phyloP scores from a whole-genome alignment of 2,113 vertebrate species.

The Misgurnus anguillicaudatus region DNA sequence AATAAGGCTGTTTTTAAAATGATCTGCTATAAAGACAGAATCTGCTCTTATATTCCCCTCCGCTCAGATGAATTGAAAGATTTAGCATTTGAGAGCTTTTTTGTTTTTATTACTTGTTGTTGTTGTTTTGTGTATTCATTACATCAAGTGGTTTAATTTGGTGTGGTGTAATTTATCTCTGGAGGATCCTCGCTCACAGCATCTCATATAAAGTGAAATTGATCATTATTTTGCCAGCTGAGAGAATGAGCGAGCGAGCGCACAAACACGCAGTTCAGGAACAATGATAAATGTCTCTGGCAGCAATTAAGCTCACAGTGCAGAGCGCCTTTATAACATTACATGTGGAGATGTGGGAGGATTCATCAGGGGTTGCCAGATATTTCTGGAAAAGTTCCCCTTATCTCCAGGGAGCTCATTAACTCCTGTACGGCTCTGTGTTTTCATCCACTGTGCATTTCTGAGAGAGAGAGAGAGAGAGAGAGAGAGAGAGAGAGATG shows the following conservation, averaged over 20 bases:
- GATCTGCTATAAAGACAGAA: neutral
- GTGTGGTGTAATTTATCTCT: slow-evolving; percentile 43
- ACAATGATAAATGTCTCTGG: slow-evolving; percentile 66
- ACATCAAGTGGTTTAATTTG: slow-evolving; percentile 50
- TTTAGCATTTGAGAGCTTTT: slow-evolving; percentile 22
- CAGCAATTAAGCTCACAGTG: slow-evolving; percentile 68
- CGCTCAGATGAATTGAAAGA: slow-evolving; percentile 25
- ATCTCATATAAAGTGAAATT: slow-evolving; percentile 60
- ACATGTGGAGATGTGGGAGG: slow-evolving; percentile 66
- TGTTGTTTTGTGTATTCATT: slow-evolving; percentile 48
- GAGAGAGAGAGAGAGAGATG: slow-evolving; percentile 64
- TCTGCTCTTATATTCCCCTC: neutral
- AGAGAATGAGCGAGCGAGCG: slow-evolving; percentile 49
- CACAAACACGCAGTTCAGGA: slow-evolving; percentile 44
- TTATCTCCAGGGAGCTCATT: slow-evolving; percentile 76
- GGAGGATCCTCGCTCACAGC: slow-evolving; percentile 46
- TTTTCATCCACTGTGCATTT: slow-evolving; percentile 75
- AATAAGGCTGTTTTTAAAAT: neutral
- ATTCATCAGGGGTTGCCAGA: slow-evolving; percentile 67
- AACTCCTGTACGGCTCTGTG: slow-evolving; percentile 69
- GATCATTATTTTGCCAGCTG: slow-evolving; percentile 63
- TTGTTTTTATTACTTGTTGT: slow-evolving; percentile 45
- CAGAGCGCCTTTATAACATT: slow-evolving; percentile 68
- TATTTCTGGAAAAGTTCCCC: slow-evolving; percentile 67
- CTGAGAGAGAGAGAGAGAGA: slow-evolving; percentile 64